Conservation (phyloP, 1,140 invertebrate genomes). For the Ceratina australensis region DNA sequence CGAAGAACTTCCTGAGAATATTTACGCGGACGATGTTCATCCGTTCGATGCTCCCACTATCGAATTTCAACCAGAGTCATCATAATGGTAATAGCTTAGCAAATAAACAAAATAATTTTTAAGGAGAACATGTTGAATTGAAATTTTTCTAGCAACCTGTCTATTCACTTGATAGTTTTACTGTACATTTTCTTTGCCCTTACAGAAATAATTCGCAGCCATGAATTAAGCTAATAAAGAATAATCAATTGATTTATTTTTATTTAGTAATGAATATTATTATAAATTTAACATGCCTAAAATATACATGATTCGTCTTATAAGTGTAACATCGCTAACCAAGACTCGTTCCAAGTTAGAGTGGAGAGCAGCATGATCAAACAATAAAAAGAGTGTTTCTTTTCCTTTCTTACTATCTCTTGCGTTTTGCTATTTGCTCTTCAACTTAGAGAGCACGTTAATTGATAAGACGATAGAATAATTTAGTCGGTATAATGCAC, state of each 20-base stretch:
- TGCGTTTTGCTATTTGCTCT: slow-evolving; percentile 10
- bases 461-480: slow-evolving; percentile 55
- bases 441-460: slow-evolving; percentile 47
- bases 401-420: slow-evolving; percentile 17
- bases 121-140: not conserved
- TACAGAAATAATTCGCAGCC: slow-evolving; percentile 75
- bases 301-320: slow-evolving; percentile 74
- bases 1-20: slow-evolving; percentile 83
- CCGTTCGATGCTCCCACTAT: slow-evolving; percentile 85
- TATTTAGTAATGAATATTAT: slow-evolving; percentile 74
- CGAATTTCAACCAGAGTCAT: slow-evolving; percentile 78
- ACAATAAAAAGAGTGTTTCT: slow-evolving; percentile 59
- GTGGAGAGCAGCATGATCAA: slow-evolving; percentile 69
- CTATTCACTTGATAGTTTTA: slow-evolving; percentile 66
- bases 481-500: slow-evolving; percentile 54
- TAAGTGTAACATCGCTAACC: slow-evolving; percentile 74
- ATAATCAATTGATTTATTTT: slow-evolving; percentile 72
- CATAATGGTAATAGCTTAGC: slow-evolving; percentile 41
- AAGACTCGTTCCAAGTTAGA: slow-evolving; percentile 70
- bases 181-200: slow-evolving; percentile 70
- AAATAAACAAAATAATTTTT: slow-evolving; percentile 37
- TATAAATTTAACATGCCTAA: slow-evolving; percentile 78
- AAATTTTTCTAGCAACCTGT: slow-evolving; percentile 8
- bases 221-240: slow-evolving; percentile 74
- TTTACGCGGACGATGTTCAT: slow-evolving; percentile 87